Evolutionary conservation across 2,888 invertebrate genomes (phyloP).

Genomic region (Actias luna): DNA sequence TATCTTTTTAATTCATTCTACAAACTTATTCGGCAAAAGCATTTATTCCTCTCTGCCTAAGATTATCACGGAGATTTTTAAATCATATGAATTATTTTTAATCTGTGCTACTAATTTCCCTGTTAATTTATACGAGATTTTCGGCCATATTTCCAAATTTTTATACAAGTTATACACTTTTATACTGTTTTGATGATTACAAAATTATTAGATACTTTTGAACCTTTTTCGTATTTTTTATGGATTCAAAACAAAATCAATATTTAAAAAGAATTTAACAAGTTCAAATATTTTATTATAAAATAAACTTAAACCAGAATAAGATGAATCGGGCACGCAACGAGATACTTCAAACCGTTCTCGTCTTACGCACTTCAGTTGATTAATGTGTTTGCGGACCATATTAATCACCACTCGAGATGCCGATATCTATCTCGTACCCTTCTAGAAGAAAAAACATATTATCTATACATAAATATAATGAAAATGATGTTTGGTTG

Average conservation of each 20-base stretch:
- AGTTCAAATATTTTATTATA: background rate
- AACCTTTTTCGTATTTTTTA: background rate
- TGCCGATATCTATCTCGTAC: slow-evolving; percentile 40
- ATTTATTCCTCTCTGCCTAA: background rate
- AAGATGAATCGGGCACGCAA: slow-evolving; percentile 38
- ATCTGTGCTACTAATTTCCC: background rate
- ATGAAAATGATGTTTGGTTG: background rate
- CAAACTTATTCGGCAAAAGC: background rate
- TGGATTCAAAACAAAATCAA: background rate
- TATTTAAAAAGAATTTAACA: background rate
- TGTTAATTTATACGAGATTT: too few species aligned
- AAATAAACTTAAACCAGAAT: slow-evolving; percentile 11
- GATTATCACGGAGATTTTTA: background rate
- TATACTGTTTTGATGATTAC: too few species aligned
- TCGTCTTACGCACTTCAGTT: slow-evolving; percentile 74
- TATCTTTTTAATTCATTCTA: background rate
- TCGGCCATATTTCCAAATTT: background rate
- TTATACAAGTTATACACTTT: too few species aligned
- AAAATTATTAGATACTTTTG: too few species aligned
- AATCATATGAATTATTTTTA: background rate
- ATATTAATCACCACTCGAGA: slow-evolving; percentile 73
- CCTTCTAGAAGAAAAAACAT: slow-evolving; percentile 22
- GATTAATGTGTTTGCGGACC: slow-evolving; percentile 73
- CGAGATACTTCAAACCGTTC: slow-evolving; percentile 62
- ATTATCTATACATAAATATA: background rate